phyloP scores from a whole-genome alignment of 1,140 invertebrate species.

The Leptinotarsa defecta region DNA sequence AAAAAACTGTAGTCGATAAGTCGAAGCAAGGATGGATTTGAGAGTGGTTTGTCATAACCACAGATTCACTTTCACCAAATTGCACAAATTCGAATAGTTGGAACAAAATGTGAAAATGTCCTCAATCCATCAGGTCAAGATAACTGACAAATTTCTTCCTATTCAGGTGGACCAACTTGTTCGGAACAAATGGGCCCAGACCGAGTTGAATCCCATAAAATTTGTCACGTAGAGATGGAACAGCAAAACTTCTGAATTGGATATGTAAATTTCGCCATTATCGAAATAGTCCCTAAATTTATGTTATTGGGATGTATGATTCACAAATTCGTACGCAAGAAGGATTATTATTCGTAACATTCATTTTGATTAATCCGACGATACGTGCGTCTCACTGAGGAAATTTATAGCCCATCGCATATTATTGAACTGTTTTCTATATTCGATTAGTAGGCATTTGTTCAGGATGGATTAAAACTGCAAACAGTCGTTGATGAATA shows the following conservation, averaged over 20 bases:
- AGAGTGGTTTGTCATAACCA: too few species aligned
- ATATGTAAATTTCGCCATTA: not conserved
- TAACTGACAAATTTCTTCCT: too few species aligned
- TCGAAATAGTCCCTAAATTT: not conserved
- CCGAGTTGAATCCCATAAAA: not conserved
- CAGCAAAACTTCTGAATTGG: conserved; percentile 5
- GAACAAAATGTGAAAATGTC: too few species aligned
- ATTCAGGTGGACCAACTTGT: not conserved
- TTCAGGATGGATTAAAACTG: not conserved
- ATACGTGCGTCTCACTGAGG: not conserved
- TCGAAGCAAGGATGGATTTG: too few species aligned
- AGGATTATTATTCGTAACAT: conserved; percentile 2
- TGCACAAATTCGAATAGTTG: too few species aligned
- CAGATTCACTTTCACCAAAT: too few species aligned
- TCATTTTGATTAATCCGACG: conserved; percentile 1
- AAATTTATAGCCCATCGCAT: not conserved
- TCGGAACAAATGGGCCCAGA: not conserved
- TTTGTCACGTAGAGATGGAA: not conserved
- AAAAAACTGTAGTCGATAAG: too few species aligned
- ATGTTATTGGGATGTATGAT: not conserved
- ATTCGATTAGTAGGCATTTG: not conserved
- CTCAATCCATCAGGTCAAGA: too few species aligned
- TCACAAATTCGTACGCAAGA: not conserved
- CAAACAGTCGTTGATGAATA: not conserved
- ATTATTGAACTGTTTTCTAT: not conserved